Evolutionary conservation across 2,113 vertebrate species (phyloP).

Genomic region (Jacana jacana): DNA sequence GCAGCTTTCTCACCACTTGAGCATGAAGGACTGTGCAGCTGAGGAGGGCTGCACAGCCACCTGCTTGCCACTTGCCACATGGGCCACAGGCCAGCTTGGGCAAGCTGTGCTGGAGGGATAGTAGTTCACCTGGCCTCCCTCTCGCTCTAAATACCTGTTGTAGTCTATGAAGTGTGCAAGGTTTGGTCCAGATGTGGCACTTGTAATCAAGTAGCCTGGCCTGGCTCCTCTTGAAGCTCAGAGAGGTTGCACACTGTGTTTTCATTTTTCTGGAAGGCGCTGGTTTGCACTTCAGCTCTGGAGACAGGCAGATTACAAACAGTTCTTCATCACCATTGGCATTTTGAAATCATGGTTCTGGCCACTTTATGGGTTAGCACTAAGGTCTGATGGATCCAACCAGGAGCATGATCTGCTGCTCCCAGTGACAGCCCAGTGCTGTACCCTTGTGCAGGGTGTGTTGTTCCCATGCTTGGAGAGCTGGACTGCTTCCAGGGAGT

Average conservation of each 20-base stretch:
- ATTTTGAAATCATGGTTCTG: not conserved
- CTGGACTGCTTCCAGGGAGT: slow-evolving; percentile 22
- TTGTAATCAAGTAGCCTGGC: not conserved
- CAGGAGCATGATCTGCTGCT: not conserved
- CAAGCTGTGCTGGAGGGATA: not conserved
- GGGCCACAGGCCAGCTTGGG: not conserved
- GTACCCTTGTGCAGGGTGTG: not conserved
- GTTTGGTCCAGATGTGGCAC: not conserved
- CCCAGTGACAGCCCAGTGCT: not conserved
- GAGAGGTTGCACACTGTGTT: not conserved
- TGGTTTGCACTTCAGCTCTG: not conserved
- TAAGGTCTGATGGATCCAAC: not conserved
- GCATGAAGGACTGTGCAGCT: not conserved
- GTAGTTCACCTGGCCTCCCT: not conserved
- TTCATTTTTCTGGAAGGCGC: not conserved
- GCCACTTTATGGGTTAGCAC: not conserved
- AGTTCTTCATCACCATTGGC: not conserved
- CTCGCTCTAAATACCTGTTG: not conserved
- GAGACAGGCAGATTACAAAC: not conserved
- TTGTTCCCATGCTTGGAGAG: slow-evolving; percentile 5
- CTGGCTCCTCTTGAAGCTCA: not conserved
- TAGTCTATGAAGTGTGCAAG: not conserved
- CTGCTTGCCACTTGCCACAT: not conserved
- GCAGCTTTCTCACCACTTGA: not conserved
- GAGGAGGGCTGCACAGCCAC: not conserved